Evolutionary conservation across 2,888 invertebrate genomes (phyloP).

Genomic region (Latrodectus hesperus): DNA sequence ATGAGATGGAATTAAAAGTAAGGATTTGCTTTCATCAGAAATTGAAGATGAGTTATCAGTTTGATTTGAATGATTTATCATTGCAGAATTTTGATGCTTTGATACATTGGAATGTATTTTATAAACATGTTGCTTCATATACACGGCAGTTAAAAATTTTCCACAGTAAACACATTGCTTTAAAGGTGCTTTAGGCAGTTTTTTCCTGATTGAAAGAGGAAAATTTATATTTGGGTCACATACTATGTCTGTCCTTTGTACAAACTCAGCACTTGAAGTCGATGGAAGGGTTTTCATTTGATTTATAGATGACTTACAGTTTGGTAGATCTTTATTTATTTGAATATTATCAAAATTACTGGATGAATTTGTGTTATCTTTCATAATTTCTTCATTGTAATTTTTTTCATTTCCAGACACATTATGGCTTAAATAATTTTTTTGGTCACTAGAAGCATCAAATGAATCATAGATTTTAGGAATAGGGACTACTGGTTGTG

Average conservation of each 20-base stretch:
- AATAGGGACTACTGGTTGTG: too few relatives aligned
- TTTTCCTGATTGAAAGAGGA: neutral
- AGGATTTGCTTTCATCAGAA: neutral
- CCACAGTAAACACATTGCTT: constrained; percentile 21
- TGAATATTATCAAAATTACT: too few relatives aligned
- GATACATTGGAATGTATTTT: constrained; percentile 8
- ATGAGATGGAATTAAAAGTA: neutral
- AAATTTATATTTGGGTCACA: neutral
- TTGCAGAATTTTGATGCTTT: neutral
- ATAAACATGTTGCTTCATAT: constrained; percentile 38
- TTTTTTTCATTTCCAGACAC: too few relatives aligned
- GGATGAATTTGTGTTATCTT: too few relatives aligned
- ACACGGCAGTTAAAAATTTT: constrained; percentile 17
- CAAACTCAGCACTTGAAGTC: neutral
- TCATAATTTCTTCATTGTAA: too few relatives aligned
- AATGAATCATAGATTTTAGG: too few relatives aligned
- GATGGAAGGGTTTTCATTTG: neutral
- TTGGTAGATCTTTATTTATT: too few relatives aligned
- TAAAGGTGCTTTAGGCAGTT: neutral
- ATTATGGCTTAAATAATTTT: too few relatives aligned
- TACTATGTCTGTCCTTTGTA: neutral
- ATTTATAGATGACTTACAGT: too few relatives aligned
- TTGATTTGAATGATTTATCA: neutral
- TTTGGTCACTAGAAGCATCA: too few relatives aligned
- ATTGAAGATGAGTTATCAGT: neutral